phyloP scores from a whole-genome alignment of 2,888 invertebrate species.

The Dioctria linearis region DNA sequence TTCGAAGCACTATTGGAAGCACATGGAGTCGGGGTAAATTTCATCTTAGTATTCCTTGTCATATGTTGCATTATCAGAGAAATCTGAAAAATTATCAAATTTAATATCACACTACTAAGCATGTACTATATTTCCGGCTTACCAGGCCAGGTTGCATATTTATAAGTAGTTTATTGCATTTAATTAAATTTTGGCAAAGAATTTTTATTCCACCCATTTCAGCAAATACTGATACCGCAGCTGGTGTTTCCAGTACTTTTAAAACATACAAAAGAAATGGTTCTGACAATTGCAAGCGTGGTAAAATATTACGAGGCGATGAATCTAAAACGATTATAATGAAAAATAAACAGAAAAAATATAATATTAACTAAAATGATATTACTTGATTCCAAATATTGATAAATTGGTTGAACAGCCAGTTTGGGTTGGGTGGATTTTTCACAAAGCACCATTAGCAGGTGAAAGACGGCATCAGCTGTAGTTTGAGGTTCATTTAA shows the following conservation, averaged over 20 bases:
- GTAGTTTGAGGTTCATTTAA: slow-evolving; percentile 81
- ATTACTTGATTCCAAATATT: slow-evolving; percentile 75
- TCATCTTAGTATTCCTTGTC: slow-evolving; percentile 71
- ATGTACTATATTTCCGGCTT: slow-evolving; percentile 72
- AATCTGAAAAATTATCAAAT: slow-evolving; percentile 62
- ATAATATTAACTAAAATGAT: slow-evolving; percentile 21
- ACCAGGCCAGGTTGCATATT: slow-evolving; percentile 80
- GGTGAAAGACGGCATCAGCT: slow-evolving; percentile 90
- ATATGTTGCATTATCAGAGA: slow-evolving; percentile 78
- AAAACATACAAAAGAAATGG: slow-evolving; percentile 89
- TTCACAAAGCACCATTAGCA: slow-evolving; percentile 83
- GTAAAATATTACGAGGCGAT: slow-evolving; percentile 67
- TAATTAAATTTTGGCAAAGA: slow-evolving; percentile 84
- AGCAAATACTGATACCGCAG: slow-evolving; percentile 82
- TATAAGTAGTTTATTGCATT: slow-evolving; percentile 80
- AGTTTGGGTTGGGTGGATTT: slow-evolving; percentile 83
- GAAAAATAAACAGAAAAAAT: not conserved
- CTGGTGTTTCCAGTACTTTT: slow-evolving; percentile 83
- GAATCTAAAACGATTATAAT: slow-evolving; percentile 63
- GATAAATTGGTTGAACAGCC: slow-evolving; percentile 84
- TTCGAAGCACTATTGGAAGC: slow-evolving; percentile 69
- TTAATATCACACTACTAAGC: slow-evolving; percentile 63
- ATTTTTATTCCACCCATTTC: slow-evolving; percentile 83
- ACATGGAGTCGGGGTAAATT: slow-evolving; percentile 66
- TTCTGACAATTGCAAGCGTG: slow-evolving; percentile 80